phyloP scores from a whole-genome alignment of 2,113 vertebrate species.

The Lepisosteus oculatus region DNA sequence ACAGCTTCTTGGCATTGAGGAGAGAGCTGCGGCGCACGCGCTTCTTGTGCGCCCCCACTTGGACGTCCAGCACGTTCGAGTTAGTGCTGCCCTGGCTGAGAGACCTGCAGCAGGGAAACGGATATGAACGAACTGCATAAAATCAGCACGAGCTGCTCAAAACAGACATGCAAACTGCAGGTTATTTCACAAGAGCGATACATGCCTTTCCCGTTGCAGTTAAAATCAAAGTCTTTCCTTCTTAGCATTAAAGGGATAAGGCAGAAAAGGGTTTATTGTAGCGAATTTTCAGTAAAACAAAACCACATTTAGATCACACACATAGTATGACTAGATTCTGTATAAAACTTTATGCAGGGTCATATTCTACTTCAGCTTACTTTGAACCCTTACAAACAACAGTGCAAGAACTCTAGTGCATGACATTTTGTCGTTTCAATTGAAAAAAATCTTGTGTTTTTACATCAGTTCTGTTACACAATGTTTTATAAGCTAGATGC shows the following conservation, averaged over 20 bases:
- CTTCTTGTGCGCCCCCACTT: constrained; percentile 88
- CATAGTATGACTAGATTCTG: too few species aligned
- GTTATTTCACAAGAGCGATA: not conserved
- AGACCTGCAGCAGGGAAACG: constrained; percentile 67
- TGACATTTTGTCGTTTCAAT: too few species aligned
- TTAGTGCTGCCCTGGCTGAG: constrained; percentile 96
- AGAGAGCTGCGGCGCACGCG: constrained; percentile 88
- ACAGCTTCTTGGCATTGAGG: constrained; percentile 93
- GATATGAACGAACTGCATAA: not conserved
- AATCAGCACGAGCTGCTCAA: not conserved
- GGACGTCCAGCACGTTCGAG: constrained; percentile 92
- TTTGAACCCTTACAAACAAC: too few species aligned
- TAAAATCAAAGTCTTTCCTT: not conserved
- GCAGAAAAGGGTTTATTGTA: not conserved
- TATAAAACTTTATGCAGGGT: too few species aligned
- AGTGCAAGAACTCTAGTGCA: too few species aligned
- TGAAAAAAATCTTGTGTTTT: too few species aligned
- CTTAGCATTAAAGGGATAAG: not conserved
- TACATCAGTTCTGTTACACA: too few species aligned
- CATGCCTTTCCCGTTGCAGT: not conserved
- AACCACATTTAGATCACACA: too few species aligned
- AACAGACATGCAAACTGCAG: not conserved
- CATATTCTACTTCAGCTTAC: too few species aligned
- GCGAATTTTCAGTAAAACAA: too few species aligned
- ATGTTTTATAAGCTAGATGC: too few species aligned